Base-by-base conservation (phyloP, 1,140 invertebrate genomes). In the Dendroctonus ponderosae region DNA sequence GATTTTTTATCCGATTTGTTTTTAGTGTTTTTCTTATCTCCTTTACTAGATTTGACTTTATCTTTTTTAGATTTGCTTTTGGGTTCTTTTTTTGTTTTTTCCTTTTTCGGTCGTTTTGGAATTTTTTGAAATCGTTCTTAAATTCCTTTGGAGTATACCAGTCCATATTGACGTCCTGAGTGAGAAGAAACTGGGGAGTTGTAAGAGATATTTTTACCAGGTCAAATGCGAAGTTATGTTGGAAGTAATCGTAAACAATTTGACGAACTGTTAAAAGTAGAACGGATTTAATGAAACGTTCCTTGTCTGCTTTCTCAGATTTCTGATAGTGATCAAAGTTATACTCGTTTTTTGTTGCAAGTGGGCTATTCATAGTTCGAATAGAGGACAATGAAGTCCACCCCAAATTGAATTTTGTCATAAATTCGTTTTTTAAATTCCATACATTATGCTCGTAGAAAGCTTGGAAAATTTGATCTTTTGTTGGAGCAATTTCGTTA, bases 61-160 rank as follows among this genome's bases (percentile, higher is more conserved):
- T 52, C 38, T 70, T 64, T 15, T 62, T 66, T 26, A 60, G 40
- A 38, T 59, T 61, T 39, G 60, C 50, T 8, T 58, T 51, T 65
- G 8, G 12, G 53, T 43, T 59, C 52, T 43, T 71, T 72, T 50
- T 68, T 66, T 5, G 42, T 26, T 59, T 73, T 73, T 52, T 66
- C 38, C 14, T 66, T 66, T 43, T 66, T 66, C 5, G 63, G 56
- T n/a, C 59, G 59, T 38, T 66, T 66, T 6, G 56, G 56, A 5
- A 44, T n/a, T 58, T 67, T 39, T 66, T 59, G 6, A 73, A 59
- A 7, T 72, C 61, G n/a, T 41, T 44, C 49, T 71, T 73, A 41
- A 69, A 65, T 15, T 65, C 58, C 54, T 75, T 75, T 6, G 73
- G 73, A 38, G 72, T 66, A 41, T 62, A 60, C 73, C 73, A 75